phyloP scores from a whole-genome alignment of 2,888 invertebrate species.

The Oasisia sp. region DNA sequence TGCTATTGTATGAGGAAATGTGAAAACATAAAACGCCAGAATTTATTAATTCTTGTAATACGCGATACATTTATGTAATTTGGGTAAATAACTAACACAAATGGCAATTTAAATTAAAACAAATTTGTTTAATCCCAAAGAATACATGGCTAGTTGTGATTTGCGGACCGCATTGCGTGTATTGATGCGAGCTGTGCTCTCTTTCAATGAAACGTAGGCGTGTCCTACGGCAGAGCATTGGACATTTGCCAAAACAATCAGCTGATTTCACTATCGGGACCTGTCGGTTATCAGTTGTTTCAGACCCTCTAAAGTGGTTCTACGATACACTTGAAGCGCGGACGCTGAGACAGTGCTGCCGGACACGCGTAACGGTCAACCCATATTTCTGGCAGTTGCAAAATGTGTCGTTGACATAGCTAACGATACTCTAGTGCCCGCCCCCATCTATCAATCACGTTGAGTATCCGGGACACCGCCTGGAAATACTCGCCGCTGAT shows the following conservation, averaged over 20 bases:
- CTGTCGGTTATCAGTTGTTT: not conserved
- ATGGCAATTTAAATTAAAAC: not conserved
- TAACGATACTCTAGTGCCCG: not conserved
- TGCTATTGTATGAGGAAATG: no score
- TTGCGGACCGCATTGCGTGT: not conserved
- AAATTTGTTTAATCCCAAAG: not conserved
- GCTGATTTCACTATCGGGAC: not conserved
- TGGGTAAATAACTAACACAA: not conserved
- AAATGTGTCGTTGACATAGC: not conserved
- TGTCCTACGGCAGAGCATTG: not conserved
- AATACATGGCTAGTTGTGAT: not conserved
- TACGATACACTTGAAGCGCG: not conserved
- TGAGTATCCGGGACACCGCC: not conserved
- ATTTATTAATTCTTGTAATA: no score
- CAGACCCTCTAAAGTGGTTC: not conserved
- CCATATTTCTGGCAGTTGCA: not conserved
- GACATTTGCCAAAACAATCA: constrained; percentile 8
- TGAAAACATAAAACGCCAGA: no score
- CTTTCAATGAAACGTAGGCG: constrained; percentile 17
- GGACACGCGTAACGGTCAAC: not conserved
- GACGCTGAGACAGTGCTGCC: not conserved
- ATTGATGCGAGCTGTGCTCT: not conserved
- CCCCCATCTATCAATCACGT: not conserved
- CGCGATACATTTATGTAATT: not conserved
- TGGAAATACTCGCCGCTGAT: not conserved